These are phyloP conservation scores for Gobio gobio DNA, from an alignment of 2,113 vertebrate species.

Conservation along the genomic window DNA sequence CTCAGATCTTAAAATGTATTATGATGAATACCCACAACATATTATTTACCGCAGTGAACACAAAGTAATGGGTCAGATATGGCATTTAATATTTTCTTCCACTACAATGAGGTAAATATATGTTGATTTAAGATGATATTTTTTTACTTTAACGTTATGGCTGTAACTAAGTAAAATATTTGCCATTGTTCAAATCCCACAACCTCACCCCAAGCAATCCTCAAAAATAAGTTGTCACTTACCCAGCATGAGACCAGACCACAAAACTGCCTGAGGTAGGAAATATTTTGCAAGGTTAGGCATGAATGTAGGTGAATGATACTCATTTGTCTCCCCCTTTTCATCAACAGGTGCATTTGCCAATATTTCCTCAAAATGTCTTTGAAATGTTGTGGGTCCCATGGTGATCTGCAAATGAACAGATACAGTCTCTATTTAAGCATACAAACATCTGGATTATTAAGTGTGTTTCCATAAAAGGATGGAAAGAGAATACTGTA, in stretches of 20 bases:
- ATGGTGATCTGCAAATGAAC: neutral
- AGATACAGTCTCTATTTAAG: neutral
- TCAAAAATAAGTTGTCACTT: neutral
- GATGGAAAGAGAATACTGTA: too few relatives aligned
- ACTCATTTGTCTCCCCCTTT: constrained; percentile 6
- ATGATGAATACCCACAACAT: too few relatives aligned
- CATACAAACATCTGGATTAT: neutral
- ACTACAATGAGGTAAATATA: too few relatives aligned
- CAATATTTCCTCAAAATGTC: neutral
- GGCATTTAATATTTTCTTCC: too few relatives aligned
- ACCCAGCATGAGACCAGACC: constrained; percentile 22
- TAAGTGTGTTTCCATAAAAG: too few relatives aligned
- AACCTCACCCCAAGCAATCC: neutral
- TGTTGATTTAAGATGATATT: too few relatives aligned
- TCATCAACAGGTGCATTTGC: neutral
- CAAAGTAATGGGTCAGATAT: too few relatives aligned
- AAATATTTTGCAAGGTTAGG: neutral
- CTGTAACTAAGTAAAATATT: neutral
- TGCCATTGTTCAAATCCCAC: neutral
- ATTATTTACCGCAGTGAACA: too few relatives aligned
- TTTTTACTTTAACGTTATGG: too few relatives aligned
- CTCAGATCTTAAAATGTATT: neutral
- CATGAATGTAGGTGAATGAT: neutral
- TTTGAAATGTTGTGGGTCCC: neutral
- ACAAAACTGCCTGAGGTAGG: neutral